These are phyloP conservation scores for Lacanobia wlatinum DNA, from an alignment of 2,888 invertebrate genomes.

Conservation along the genomic window DNA sequence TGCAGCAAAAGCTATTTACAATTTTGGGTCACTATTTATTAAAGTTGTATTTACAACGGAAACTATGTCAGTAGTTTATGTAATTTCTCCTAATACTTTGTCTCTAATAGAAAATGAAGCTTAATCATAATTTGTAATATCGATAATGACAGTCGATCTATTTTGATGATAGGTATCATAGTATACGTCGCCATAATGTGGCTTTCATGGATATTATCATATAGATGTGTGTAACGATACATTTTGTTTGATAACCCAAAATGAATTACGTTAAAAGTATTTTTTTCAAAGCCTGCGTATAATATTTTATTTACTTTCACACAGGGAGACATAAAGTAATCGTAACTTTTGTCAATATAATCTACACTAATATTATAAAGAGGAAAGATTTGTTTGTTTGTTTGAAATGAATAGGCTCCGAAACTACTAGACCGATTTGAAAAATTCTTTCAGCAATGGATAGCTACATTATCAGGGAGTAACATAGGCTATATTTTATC, in stretches of 20 bases:
- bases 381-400: too few species aligned
- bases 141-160: not conserved
- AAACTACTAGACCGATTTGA: too few species aligned
- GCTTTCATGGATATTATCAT: not conserved
- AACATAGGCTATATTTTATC: too few species aligned
- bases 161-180: not conserved
- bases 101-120: not conserved
- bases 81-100: not conserved
- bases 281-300: not conserved
- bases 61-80: not conserved
- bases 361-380: too few species aligned
- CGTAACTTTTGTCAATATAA: too few species aligned
- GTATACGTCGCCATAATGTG: not conserved
- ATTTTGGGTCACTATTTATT: not conserved
- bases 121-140: conserved; percentile 6
- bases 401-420: too few species aligned
- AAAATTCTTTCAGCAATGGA: too few species aligned
- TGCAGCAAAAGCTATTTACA: too few species aligned
- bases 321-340: too few species aligned
- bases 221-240: not conserved
- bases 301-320: too few species aligned
- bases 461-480: too few species aligned
- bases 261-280: not conserved
- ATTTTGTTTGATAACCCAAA: not conserved
- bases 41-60: not conserved